Percentiles rank a stretch among this genome's conserved stretches.
Conservation (phyloP, 1,140 invertebrate species). For the Lordiphosa stackelbergi region DNA sequence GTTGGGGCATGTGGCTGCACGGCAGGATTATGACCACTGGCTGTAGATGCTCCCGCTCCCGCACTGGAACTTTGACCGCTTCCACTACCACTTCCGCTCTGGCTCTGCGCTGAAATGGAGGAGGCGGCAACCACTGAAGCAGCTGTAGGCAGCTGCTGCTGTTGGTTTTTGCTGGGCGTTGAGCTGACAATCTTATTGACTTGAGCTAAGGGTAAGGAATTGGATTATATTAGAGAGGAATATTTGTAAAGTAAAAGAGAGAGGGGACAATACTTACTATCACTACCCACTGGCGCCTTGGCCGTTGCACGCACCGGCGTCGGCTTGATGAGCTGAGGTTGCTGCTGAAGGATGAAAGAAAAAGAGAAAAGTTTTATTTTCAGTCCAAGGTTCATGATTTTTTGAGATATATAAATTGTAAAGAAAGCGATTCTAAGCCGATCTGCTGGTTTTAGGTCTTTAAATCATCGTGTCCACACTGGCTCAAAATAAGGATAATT, state of each 20-base stretch:
- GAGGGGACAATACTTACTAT: slow-evolving; percentile 41
- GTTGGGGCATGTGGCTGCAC: slow-evolving; percentile 67
- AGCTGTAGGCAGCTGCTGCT: slow-evolving; percentile 46
- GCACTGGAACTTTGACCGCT: slow-evolving; percentile 34
- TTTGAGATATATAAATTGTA: too few relatives aligned
- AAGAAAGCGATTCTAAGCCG: too few relatives aligned
- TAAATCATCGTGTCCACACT: too few relatives aligned
- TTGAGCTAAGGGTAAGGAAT: slow-evolving; percentile 36
- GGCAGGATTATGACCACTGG: slow-evolving; percentile 59
- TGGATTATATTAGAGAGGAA: not conserved
- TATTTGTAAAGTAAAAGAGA: not conserved
- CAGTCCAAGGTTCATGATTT: too few relatives aligned
- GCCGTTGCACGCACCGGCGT: slow-evolving; percentile 84
- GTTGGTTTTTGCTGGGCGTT: slow-evolving; percentile 76
- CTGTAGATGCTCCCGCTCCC: slow-evolving; percentile 26
- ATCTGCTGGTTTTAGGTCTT: too few relatives aligned
- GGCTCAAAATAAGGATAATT: too few relatives aligned
- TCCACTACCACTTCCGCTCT: slow-evolving; percentile 28
- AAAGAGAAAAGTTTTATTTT: not conserved
- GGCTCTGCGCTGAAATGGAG: slow-evolving; percentile 35
- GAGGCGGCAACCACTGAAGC: slow-evolving; percentile 49
- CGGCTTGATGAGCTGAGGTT: slow-evolving; percentile 83
- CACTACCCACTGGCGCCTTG: slow-evolving; percentile 78
- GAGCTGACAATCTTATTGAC: slow-evolving; percentile 75
- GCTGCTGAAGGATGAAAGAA: slow-evolving; percentile 32